Evolutionary conservation across 2,888 invertebrate species (phyloP).

Genomic region (Incurvaria masculella): DNA sequence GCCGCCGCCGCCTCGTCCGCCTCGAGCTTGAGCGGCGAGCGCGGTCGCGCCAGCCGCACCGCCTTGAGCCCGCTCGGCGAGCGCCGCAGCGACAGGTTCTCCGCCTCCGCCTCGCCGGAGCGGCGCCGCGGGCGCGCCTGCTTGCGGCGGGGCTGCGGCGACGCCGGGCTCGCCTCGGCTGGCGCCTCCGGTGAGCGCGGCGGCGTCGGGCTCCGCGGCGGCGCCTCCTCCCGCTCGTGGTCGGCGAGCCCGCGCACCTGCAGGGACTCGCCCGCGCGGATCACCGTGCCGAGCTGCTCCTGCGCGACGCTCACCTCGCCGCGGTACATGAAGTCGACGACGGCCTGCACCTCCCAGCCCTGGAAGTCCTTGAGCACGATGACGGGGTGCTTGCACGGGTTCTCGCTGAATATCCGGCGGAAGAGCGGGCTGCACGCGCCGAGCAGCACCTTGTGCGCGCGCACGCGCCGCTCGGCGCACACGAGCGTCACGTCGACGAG

Average conservation of each 20-base stretch:
- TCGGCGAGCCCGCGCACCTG: constrained; percentile 79
- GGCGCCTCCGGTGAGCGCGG: constrained; percentile 38
- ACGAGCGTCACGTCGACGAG: constrained; percentile 89
- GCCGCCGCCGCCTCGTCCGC: constrained; percentile 40
- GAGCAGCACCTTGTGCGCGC: constrained; percentile 88
- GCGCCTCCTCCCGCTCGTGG: constrained; percentile 51
- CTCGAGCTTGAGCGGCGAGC: constrained; percentile 43
- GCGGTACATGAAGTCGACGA: constrained; percentile 92
- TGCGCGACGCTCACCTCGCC: constrained; percentile 88
- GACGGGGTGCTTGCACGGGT: constrained; percentile 91
- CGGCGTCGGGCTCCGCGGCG: constrained; percentile 34
- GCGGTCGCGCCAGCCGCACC: constrained; percentile 38
- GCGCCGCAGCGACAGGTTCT: constrained; percentile 62
- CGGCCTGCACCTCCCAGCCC: constrained; percentile 85
- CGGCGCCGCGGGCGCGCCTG: constrained; percentile 82
- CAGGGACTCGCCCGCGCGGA: constrained; percentile 84
- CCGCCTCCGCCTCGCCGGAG: constrained; percentile 68
- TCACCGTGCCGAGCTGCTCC: constrained; percentile 77
- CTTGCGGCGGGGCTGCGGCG: constrained; percentile 80
- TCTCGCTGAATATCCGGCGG: constrained; percentile 83
- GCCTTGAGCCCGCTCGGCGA: constrained; percentile 42
- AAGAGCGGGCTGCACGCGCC: constrained; percentile 89
- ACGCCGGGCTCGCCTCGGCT: constrained; percentile 59
- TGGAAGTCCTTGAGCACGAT: constrained; percentile 88
- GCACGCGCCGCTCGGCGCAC: constrained; percentile 79